Evolutionary conservation across 2,888 invertebrate species (phyloP), one percentile per base, ranked within the genome.

Genomic region (Loripinus fragilis): DNA sequence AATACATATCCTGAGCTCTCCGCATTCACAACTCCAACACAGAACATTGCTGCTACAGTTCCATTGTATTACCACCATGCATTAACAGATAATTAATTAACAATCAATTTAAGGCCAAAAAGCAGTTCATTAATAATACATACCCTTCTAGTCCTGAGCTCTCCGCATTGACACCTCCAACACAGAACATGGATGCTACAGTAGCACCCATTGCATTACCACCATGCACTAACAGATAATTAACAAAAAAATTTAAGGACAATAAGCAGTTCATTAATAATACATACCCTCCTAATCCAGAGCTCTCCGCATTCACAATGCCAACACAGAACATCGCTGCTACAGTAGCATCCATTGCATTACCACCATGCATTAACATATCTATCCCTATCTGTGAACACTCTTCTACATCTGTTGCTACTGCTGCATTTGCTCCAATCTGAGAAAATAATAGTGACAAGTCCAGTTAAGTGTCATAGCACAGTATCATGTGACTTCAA

Each of bases 141-240:
- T 93, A 97, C 97, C 96, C 96, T 92, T 97, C 97, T 52, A 97
- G 94, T 45, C 97, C 96, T 38, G 96, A 96, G 86, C 95, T 94
- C 90, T 97, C 96, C 70, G 96, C 96, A 85, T 96, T 95, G 28
- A 96, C 95, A 45, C 97, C 96, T 68, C 96, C 95, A 85, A 96
- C 95, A 93, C 97, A 97, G 77, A 97, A 95, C 55, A 96, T 95
- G 70, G 96, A 95, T 45, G 96, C 96, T 71, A 96, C 95, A 42
- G 96, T 96, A 74, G 97, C 97, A 94, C 97, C 97, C 0, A 96
- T 94, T 33, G 97, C 96, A 94, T 95, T 95, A n/a, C 97, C 97
- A 65, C 96, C 96, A 86, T 95, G 94, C 92, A 95, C 95, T 87
- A 97, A 94, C 88, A 96, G 69, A 95, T 95, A n/a, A n/a, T n/a